Evolutionary conservation across 2,888 invertebrate genomes (phyloP), one percentile per base, ranked within the genome.

Genomic region (Amblyteles armatorius): DNA sequence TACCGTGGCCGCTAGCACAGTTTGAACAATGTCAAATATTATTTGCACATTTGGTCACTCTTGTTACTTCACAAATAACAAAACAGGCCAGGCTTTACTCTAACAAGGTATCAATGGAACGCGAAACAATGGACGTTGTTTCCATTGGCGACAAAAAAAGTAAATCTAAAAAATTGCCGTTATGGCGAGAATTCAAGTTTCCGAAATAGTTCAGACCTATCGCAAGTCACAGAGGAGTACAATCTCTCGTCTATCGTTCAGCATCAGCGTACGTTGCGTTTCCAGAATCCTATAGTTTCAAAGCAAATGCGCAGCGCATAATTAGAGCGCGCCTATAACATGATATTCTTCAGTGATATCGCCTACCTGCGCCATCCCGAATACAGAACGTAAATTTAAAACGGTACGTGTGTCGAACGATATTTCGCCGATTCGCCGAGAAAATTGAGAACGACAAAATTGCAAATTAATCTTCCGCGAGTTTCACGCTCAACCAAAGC

Each of bases 331-430:
- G 60, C n/a, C 5, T 71, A 69, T 55, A 52, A 82, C 65, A 6
- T 52, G 71, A 82, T 82, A 82, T 76, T 82, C 52, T 65, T 50
- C 40, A 74, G 76, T 26, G 69, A 65, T 77, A 82, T 82, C 76
- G 52, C 13, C 19, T 63, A 26, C 26, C 22, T 57, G 26, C 22
- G 19, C 57, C 26, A 57, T 1, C 4, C 11, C 2, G 26, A 13
- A 57, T 3, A 11, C 26, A 26, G 3, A 4, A 13, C 13, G 26
- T 11, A 26, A 9, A 11, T 26, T 57, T 13, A 13, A 29, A 29
- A 26, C 22, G 26, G 13, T 11, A 3, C 3, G 13, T 26, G 9
- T 11, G 11, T 26, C 26, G 11, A 22, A 26, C 3, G 13, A 26
- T 57, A 13, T 55, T 48, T 48, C 13, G 57, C 11, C 57, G 57